These are phyloP conservation scores for Pomacea canaliculata DNA, from an alignment of 2,888 invertebrate species.

Conservation along the genomic window DNA sequence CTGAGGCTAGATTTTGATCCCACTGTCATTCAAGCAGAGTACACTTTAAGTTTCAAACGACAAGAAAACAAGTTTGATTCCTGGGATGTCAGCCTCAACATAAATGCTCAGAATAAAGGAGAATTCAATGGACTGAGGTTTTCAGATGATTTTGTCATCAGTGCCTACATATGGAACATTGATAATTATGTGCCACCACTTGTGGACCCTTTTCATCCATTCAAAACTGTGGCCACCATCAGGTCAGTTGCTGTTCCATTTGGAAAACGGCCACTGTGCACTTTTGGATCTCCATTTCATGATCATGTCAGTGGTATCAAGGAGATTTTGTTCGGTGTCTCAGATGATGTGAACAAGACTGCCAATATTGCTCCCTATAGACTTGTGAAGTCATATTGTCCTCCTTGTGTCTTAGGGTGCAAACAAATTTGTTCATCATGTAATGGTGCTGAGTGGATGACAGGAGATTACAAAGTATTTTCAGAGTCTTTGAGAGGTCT, in stretches of 20 bases:
- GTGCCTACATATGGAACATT: slow-evolving; percentile 14
- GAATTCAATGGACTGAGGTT: slow-evolving; percentile 28
- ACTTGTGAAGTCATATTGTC: slow-evolving; percentile 11
- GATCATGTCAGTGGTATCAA: slow-evolving; percentile 29
- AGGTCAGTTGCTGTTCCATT: slow-evolving; percentile 20
- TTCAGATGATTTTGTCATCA: background rate
- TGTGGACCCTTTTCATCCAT: background rate
- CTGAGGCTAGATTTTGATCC: slow-evolving; percentile 4
- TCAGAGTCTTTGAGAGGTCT: slow-evolving; percentile 3
- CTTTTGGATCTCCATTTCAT: slow-evolving; percentile 30
- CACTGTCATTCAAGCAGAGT: background rate
- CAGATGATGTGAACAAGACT: slow-evolving; percentile 9
- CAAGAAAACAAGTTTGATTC: slow-evolving; percentile 32
- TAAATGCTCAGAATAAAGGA: slow-evolving; percentile 39
- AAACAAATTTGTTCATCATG: slow-evolving; percentile 3
- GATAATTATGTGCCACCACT: slow-evolving; percentile 4
- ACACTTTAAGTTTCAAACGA: slow-evolving; percentile 1
- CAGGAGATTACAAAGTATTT: background rate
- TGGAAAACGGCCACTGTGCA: slow-evolving; percentile 19
- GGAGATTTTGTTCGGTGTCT: slow-evolving; percentile 18
- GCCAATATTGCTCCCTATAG: slow-evolving; percentile 9
- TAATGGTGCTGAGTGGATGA: background rate
- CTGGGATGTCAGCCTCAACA: slow-evolving; percentile 39
- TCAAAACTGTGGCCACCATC: slow-evolving; percentile 1
- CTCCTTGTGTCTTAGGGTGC: slow-evolving; percentile 12